Percentiles rank a stretch among this genome's conserved stretches.
phyloP scores from a whole-genome alignment of 2,113 vertebrate genomes.

The Pseudorasbora parva region DNA sequence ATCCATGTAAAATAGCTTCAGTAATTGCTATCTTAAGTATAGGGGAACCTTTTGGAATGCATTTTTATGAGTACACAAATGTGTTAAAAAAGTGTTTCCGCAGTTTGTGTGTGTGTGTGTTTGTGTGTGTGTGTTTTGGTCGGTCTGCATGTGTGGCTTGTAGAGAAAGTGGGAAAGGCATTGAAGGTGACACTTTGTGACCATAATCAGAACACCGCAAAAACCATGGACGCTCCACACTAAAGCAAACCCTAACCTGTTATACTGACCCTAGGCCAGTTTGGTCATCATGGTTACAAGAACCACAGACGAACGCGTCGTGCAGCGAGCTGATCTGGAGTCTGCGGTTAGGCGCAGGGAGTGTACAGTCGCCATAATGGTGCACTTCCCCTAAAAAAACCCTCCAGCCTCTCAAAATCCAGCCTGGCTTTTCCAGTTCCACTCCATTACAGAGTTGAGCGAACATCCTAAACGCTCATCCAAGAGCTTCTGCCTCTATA shows the following conservation, averaged over 20 bases:
- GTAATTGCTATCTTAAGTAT: slow-evolving; percentile 76
- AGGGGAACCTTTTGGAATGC: slow-evolving; percentile 61
- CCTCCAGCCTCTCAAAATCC: slow-evolving; percentile 39
- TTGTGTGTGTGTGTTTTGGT: slow-evolving; percentile 33
- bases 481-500: slow-evolving; percentile 41
- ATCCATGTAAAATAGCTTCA: slow-evolving; percentile 66
- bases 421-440: slow-evolving; percentile 47
- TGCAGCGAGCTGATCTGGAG: slow-evolving; percentile 27
- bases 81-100: slow-evolving; percentile 66
- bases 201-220: slow-evolving; percentile 45
- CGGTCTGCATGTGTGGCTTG: slow-evolving; percentile 43
- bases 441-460: slow-evolving; percentile 45
- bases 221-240: slow-evolving; percentile 43
- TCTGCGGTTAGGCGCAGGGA: slow-evolving; percentile 27
- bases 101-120: slow-evolving; percentile 34
- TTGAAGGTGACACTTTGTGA: slow-evolving; percentile 53
- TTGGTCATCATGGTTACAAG: background rate
- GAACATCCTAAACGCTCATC: slow-evolving; percentile 33
- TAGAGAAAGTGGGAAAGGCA: slow-evolving; percentile 51
- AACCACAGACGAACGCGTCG: background rate
- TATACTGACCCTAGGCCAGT: slow-evolving; percentile 38
- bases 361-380: slow-evolving; percentile 24
- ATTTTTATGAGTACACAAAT: slow-evolving; percentile 67
- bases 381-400: slow-evolving; percentile 31
- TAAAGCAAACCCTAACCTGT: slow-evolving; percentile 42